Evolutionary conservation across 2,113 vertebrate species (phyloP).

Genomic region (Ammospiza nelsoni): DNA sequence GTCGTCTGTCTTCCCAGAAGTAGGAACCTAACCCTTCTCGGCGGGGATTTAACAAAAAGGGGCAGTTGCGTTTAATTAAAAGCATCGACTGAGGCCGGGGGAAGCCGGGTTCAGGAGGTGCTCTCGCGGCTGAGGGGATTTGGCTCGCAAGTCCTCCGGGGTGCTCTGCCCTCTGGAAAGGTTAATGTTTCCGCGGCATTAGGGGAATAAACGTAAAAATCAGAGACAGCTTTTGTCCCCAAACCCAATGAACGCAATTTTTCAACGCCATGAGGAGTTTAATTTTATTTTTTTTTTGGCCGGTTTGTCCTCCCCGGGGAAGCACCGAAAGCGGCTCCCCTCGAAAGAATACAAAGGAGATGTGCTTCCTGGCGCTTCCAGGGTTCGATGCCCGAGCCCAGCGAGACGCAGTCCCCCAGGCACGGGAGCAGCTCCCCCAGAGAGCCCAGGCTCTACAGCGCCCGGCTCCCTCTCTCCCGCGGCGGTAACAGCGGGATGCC

Average conservation of each 20-base stretch:
- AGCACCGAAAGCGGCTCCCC: slow-evolving; percentile 26
- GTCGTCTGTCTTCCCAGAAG: slow-evolving; percentile 64
- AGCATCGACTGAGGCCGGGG: slow-evolving; percentile 60
- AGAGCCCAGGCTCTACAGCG: not conserved
- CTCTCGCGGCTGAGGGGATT: slow-evolving; percentile 32
- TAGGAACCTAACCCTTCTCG: slow-evolving; percentile 50
- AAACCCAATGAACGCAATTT: slow-evolving; percentile 29
- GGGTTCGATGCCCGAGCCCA: slow-evolving; percentile 29
- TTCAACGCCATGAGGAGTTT: not conserved
- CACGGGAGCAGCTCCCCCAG: not conserved
- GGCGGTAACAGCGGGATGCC: not conserved
- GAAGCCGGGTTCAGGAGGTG: slow-evolving; percentile 56
- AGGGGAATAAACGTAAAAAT: slow-evolving; percentile 42
- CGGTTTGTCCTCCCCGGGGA: not conserved
- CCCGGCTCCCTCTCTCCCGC: not conserved
- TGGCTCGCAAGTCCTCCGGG: not conserved
- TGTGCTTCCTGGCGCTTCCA: slow-evolving; percentile 12
- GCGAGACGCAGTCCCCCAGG: not conserved
- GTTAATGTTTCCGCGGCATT: not conserved
- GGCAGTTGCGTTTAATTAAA: slow-evolving; percentile 65
- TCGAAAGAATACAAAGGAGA: slow-evolving; percentile 40
- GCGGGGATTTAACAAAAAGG: slow-evolving; percentile 43
- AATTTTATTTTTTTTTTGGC: not conserved
- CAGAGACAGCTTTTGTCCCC: slow-evolving; percentile 27
- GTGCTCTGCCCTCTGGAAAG: not conserved